phyloP scores from a whole-genome alignment of 2,113 vertebrate species.

The Rhynchomys soricoides region DNA sequence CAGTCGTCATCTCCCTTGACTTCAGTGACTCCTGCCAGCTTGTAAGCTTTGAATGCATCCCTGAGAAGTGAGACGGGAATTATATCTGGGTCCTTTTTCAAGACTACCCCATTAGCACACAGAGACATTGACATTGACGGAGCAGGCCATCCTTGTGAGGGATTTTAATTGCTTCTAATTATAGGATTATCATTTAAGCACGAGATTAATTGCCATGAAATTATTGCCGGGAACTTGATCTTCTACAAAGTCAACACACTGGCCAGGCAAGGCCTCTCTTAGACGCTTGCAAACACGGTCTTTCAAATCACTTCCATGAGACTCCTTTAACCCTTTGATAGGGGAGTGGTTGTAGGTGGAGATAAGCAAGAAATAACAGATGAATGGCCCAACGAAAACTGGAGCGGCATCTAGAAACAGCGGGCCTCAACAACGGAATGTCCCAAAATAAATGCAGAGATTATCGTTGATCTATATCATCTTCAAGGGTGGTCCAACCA shows the following conservation, averaged over 20 bases:
- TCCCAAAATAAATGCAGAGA: neutral
- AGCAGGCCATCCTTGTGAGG: conserved; percentile 64
- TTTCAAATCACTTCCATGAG: neutral
- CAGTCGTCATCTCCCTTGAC: neutral
- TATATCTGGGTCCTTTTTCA: conserved; percentile 52
- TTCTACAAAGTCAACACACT: conserved; percentile 58
- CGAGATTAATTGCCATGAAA: conserved; percentile 81
- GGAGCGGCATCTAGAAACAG: neutral
- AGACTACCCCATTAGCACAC: conserved; percentile 37
- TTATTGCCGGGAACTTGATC: conserved; percentile 71
- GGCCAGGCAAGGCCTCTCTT: conserved; percentile 7
- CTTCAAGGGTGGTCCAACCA: neutral
- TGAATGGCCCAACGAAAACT: neutral
- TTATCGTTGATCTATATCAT: neutral
- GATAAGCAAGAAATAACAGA: neutral
- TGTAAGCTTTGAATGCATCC: neutral
- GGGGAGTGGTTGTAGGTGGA: neutral
- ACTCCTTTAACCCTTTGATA: conserved; percentile 24
- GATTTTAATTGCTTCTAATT: conserved; percentile 82
- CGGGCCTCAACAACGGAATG: neutral
- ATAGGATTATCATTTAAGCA: conserved; percentile 78
- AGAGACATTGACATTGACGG: conserved; percentile 58
- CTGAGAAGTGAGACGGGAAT: conserved; percentile 29
- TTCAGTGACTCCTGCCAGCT: neutral
- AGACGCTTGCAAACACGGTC: conserved; percentile 4